Evolutionary conservation across 2,888 invertebrate species (phyloP).

Genomic region (Bimastos eiseni): DNA sequence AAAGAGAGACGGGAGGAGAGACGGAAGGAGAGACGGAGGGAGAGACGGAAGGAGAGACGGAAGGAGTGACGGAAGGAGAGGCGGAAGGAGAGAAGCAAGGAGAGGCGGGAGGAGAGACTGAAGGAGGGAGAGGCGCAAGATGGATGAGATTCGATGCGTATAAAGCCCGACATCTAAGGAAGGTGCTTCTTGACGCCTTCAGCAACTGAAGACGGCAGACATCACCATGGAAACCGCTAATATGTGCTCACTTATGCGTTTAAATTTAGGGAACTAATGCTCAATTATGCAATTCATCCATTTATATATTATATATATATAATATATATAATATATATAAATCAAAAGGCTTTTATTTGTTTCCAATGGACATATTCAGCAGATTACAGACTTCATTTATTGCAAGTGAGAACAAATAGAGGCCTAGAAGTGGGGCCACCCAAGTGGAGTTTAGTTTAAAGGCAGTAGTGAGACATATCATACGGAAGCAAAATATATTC

Average conservation of each 20-base stretch:
- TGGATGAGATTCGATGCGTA: not conserved
- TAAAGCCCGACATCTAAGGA: not conserved
- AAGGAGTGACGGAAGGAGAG: not conserved
- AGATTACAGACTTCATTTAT: too few species aligned
- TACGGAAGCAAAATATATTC: too few species aligned
- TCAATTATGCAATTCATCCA: not conserved
- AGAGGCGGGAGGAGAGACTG: not conserved
- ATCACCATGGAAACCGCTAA: not conserved
- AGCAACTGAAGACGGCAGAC: not conserved
- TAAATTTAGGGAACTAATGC: not conserved
- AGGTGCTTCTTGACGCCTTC: not conserved
- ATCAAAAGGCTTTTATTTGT: too few species aligned
- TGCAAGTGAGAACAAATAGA: too few species aligned
- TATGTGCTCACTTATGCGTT: not conserved
- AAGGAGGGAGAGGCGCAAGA: not conserved
- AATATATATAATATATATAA: not conserved
- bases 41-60: not conserved
- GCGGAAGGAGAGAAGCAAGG: not conserved
- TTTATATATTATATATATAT: conserved; percentile 16
- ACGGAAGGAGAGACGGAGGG: too few species aligned
- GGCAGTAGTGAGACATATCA: too few species aligned
- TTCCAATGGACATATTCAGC: too few species aligned
- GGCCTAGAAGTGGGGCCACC: too few species aligned
- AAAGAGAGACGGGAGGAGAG: not conserved
- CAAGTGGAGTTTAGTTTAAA: too few species aligned